Evolutionary conservation across 1,140 invertebrate species (phyloP), one percentile per base, ranked within the genome.

Genomic region (Drosophila ercepeae): DNA sequence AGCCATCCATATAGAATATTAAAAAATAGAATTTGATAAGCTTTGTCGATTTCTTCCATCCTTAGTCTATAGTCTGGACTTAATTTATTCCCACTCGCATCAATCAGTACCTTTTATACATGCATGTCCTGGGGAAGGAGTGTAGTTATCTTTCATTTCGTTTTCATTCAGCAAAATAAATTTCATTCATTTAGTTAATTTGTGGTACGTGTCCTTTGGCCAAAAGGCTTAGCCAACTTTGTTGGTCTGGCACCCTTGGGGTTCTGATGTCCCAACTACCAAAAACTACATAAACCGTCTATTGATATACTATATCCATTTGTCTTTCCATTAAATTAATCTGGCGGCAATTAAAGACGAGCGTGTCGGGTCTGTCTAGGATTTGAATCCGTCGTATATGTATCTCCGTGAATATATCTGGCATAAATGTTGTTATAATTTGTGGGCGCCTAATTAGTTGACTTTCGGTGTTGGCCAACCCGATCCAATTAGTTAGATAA

Each of bases 401-500:
- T 25, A 42, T 42, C 39, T 8, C 16, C 14, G 27, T 45, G 29
- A 13, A 44, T 55, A 42, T 34, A 54, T 41, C 70, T 65, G 41
- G 27, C 44, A 67, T 75, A 64, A 78, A 63, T 67, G 54, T 69
- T 72, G 57, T 78, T 83, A 48, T 60, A 70, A 78, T 78, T 75
- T 63, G 54, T 63, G 57, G 44, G 57, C 39, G 64, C 29, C 67
- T 83, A 82, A 82, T 82, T 82, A 75, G 78, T 60, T 58, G 16
- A 51, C 42, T 73, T 79, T 53, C 41, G 44, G 50, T 45, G 53
- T 27, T 51, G 21, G 60, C 27, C 55, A 34, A 34, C 25, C 27
- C 42, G 57, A 73, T 73, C 75, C 77, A 84, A 84, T 84, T 84
- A 84, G 79, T 53, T 49, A 74, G 57, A 57, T 79, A 75, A 75